Conservation (phyloP, 2,888 invertebrate genomes). For the Cheilosia vernalis region DNA sequence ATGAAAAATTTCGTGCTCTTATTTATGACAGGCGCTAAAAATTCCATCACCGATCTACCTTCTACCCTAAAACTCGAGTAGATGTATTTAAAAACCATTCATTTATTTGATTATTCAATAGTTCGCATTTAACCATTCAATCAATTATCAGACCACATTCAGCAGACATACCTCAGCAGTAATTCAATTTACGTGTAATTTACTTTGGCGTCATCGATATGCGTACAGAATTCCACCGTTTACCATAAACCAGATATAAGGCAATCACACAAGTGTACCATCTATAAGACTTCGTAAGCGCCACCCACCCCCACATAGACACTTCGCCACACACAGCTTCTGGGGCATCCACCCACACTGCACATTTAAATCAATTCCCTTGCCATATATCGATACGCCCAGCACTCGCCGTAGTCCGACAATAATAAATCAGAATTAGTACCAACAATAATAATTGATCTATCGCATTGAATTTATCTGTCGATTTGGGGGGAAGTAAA, state of each 20-base stretch:
- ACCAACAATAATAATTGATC: constrained; percentile 68
- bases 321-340: no score
- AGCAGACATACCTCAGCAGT: constrained; percentile 28
- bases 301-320: not conserved
- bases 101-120: constrained; percentile 13
- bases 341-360: not conserved
- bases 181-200: constrained; percentile 41
- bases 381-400: constrained; percentile 59
- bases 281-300: not conserved
- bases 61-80: not conserved
- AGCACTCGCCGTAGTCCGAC: constrained; percentile 16
- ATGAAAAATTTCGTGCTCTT: no score
- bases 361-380: constrained; percentile 65
- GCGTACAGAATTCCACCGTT: not conserved
- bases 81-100: not conserved
- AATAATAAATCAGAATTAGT: constrained; percentile 74
- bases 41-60: not conserved
- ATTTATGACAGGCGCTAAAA: no score
- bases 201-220: constrained; percentile 35
- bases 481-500: not conserved
- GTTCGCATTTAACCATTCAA: constrained; percentile 34
- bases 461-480: constrained; percentile 65
- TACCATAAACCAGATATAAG: not conserved
- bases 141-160: constrained; percentile 18
- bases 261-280: not conserved